phyloP scores from a whole-genome alignment of 2,113 vertebrate genomes.

The Crypturellus undulatus region DNA sequence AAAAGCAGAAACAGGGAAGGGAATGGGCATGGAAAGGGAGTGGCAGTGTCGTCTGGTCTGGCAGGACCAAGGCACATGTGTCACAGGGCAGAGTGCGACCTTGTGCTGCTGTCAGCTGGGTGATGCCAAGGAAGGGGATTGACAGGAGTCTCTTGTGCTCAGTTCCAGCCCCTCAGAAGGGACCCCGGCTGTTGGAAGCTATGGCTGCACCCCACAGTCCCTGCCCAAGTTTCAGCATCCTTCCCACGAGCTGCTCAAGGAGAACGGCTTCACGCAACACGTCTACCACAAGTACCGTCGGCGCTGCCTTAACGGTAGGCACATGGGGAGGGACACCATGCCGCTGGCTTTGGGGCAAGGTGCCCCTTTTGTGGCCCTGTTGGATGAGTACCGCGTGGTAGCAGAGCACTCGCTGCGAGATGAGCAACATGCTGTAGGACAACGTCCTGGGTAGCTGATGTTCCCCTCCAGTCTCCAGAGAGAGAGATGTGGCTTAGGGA shows the following conservation, averaged over 20 bases:
- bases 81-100: accelerated
- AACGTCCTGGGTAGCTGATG: background rate
- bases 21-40: background rate
- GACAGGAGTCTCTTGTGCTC: background rate
- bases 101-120: accelerated
- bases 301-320: conserved; percentile 95
- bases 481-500: accelerated
- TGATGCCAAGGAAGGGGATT: background rate
- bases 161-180: conserved; percentile 97
- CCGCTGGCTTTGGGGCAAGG: accelerated
- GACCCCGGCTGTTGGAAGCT: conserved; percentile 87
- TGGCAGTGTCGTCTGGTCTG: accelerated
- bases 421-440: accelerated
- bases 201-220: conserved; percentile 96
- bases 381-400: accelerated
- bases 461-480: accelerated
- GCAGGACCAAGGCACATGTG: background rate
- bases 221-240: conserved; percentile 99
- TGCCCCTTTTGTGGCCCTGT: accelerated
- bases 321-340: background rate
- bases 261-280: conserved; percentile 99
- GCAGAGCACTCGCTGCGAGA: accelerated
- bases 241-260: conserved; percentile 97
- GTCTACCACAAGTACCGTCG: conserved; percentile 99
- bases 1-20: background rate